phyloP scores from a whole-genome alignment of 2,113 vertebrate genomes.

The Sigmodon hispidus region DNA sequence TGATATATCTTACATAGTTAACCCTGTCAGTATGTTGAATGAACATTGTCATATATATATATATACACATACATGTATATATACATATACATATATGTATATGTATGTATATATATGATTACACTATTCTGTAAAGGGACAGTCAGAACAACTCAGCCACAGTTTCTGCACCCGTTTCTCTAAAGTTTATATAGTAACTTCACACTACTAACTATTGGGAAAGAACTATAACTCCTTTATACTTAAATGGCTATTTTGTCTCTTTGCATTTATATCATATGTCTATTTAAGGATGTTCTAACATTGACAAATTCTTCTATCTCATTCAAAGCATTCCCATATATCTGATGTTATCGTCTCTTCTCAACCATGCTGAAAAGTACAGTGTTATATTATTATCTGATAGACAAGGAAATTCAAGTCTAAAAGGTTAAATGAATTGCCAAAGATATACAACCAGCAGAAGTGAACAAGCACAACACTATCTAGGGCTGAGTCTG shows the following conservation, averaged over 20 bases:
- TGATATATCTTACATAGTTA: neutral
- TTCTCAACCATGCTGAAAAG: neutral
- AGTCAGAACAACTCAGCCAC: neutral
- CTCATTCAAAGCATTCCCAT: neutral
- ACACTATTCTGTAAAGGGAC: neutral
- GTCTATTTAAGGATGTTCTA: neutral
- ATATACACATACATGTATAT: no score
- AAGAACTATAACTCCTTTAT: neutral
- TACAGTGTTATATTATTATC: neutral
- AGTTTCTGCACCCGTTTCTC: slow-evolving; percentile 8
- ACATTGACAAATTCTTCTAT: neutral
- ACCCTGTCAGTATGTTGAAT: neutral
- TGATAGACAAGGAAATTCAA: slow-evolving; percentile 54
- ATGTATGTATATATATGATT: no score
- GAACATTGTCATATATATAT: neutral
- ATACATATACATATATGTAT: no score
- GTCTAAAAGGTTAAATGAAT: slow-evolving; percentile 37
- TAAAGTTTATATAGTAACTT: slow-evolving; percentile 11
- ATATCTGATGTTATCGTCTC: neutral
- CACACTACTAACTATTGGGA: neutral
- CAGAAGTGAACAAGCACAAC: neutral
- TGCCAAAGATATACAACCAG: neutral
- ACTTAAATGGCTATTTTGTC: neutral
- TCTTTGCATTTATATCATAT: neutral
- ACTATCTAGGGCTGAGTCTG: neutral